These are phyloP conservation scores for Platyura marginata DNA, from an alignment of 1,140 invertebrate species.

Conservation along the genomic window DNA sequence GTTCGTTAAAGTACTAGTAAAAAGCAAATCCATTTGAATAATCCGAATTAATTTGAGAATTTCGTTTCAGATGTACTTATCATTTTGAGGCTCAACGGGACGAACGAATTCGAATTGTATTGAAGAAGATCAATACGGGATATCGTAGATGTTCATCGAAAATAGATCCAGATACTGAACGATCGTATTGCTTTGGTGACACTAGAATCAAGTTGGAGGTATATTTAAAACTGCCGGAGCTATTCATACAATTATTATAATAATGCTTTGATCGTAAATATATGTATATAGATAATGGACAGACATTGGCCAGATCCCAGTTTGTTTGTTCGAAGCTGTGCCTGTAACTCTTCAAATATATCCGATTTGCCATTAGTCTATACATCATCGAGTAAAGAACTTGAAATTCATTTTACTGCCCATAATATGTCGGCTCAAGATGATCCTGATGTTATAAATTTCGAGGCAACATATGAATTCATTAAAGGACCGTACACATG, in stretches of 20 bases:
- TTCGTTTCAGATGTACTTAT: conserved; percentile 52
- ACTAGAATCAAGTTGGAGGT: conserved; percentile 19
- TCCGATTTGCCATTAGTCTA: conserved; percentile 44
- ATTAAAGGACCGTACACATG: conserved; percentile 43
- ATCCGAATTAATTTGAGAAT: neutral
- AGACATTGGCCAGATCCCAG: neutral
- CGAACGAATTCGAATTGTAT: conserved; percentile 49
- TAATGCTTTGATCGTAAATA: neutral
- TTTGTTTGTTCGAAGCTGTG: conserved; percentile 30
- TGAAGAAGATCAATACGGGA: conserved; percentile 43
- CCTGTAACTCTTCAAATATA: conserved; percentile 31
- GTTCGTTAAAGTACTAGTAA: conserved; percentile 33
- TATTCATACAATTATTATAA: neutral
- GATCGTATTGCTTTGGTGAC: conserved; percentile 47
- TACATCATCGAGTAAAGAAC: conserved; percentile 51
- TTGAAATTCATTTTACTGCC: conserved; percentile 65
- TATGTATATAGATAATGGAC: neutral
- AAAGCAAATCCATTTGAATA: neutral
- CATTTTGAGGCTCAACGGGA: conserved; percentile 64
- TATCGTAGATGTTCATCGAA: conserved; percentile 41
- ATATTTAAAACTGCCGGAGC: too few species aligned
- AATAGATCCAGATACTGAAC: conserved; percentile 41
- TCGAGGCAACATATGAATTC: conserved; percentile 71
- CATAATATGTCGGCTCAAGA: conserved; percentile 63
- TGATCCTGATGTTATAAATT: conserved; percentile 64